Evolutionary conservation across 1,140 invertebrate genomes (phyloP), one percentile per base, ranked within the genome.

Genomic region (Neelides sp.): DNA sequence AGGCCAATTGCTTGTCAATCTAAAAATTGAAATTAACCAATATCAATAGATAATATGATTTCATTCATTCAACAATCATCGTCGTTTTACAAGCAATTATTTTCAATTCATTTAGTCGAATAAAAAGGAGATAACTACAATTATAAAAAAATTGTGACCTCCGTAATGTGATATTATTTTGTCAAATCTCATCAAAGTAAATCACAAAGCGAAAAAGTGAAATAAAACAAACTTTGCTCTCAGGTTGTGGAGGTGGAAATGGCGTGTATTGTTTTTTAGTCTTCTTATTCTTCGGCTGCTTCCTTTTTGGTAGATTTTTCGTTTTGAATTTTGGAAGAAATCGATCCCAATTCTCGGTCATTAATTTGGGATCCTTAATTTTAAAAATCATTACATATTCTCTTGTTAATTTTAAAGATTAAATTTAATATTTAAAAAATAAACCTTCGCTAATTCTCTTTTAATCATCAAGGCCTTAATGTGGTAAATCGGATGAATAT

Each of bases 401-500:
- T 45, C 19, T 17, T 44, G 3, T 44, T 13, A 34, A 17, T n/a
- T 12, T 13, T 23, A 23, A 37, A 35, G 8, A 7, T 32, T 24
- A 4, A 23, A 42, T 12, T 27, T 36, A 51, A 0, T 28, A 2
- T 4, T 27, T 17, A 28, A 46, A 8, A 47, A 51, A 50, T 24
- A n/a, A 37, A 58, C 57, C 37, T 89, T 96, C 50, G 83, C 80
- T 20, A 99, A 69, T 72, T 98, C 93, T 62, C 80, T 74, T 68
- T 98, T 98, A 39, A 98, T 95, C 93, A 98, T 98, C 10, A 99
- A 68, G 15, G 86, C 82, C 71, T 98, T 98, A 0, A 99, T 94
- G 64, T 96, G 96, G 65, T 98, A 98, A 65, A 98, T 93, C n/a
- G 95, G 95, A 74, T 99, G 95, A 52, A 98, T 80, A 67, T 99